Evolutionary conservation across 1,140 invertebrate genomes (phyloP).

Genomic region (Rhopalosiphum maidis): DNA sequence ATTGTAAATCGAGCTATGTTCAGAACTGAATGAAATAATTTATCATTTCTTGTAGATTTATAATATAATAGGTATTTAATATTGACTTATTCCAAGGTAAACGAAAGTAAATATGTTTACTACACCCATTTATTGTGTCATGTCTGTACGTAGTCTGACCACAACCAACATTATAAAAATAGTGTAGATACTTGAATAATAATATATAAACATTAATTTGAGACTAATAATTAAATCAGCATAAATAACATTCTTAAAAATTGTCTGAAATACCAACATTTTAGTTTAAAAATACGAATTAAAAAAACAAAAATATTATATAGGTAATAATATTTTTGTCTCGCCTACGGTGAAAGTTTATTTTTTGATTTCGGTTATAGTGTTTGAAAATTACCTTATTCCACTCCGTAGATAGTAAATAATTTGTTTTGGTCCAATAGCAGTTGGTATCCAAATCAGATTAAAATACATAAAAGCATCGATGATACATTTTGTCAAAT

Average conservation of each 20-base stretch:
- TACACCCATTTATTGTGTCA: background rate
- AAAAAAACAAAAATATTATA: background rate
- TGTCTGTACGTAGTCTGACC: background rate
- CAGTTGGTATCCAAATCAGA: background rate
- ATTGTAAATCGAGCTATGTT: background rate
- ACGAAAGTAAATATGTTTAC: background rate
- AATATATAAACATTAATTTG: background rate
- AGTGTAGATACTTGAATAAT: background rate
- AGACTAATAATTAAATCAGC: background rate
- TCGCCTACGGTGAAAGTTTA: background rate
- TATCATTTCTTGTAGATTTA: background rate
- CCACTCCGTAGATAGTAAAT: background rate
- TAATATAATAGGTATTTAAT: background rate
- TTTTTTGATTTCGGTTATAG: background rate
- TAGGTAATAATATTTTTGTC: background rate
- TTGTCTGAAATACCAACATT: background rate
- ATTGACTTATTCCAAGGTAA: background rate
- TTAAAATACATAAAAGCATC: background rate
- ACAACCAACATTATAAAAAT: background rate
- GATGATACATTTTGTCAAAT: background rate
- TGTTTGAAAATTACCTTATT: background rate
- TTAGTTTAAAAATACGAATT: background rate
- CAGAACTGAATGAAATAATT: background rate
- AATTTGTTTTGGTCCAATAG: background rate
- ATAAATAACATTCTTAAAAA: background rate